Evolutionary conservation across 2,888 invertebrate genomes (phyloP).

Genomic region (Podotricha telesiphe): DNA sequence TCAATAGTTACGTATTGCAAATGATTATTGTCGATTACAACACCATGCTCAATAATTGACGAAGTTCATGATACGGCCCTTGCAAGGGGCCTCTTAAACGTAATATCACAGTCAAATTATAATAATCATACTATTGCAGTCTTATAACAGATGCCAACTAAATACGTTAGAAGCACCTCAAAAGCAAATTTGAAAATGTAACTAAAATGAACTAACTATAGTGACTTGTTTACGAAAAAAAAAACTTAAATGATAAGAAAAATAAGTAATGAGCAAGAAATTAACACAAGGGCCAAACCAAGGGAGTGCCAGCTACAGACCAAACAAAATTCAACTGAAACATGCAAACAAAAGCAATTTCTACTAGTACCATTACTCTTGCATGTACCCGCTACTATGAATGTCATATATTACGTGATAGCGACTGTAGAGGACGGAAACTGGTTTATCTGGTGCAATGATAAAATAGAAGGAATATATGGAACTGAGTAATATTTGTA

Average conservation of each 20-base stretch:
- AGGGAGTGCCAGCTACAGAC: conserved; percentile 82
- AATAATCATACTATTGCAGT: conserved; percentile 62
- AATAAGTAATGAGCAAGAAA: conserved; percentile 45
- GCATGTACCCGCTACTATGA: conserved; percentile 51
- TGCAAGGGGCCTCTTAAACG: conserved; percentile 38
- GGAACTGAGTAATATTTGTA: conserved; percentile 32
- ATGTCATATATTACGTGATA: conserved; percentile 7
- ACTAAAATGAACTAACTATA: conserved; percentile 28
- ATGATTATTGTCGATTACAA: conserved; percentile 16
- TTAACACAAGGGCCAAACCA: conserved; percentile 80
- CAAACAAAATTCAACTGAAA: conserved; percentile 62
- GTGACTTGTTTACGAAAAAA: conserved; percentile 8
- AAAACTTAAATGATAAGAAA: conserved; percentile 22
- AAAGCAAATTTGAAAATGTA: conserved; percentile 49
- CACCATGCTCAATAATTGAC: conserved; percentile 27
- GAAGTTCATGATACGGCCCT: conserved; percentile 21
- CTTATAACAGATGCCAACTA: conserved; percentile 57
- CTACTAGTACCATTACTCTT: conserved; percentile 63
- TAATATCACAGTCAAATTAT: conserved; percentile 79
- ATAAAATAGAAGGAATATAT: conserved; percentile 23
- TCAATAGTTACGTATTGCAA: neutral
- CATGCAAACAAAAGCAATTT: conserved; percentile 77
- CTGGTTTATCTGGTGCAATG: conserved; percentile 48
- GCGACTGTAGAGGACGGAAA: conserved; percentile 31
- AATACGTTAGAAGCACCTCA: conserved; percentile 54